Evolutionary conservation across 2,797 vertebrate genomes (phyloP).

Genomic region (Rhincodon typus): DNA sequence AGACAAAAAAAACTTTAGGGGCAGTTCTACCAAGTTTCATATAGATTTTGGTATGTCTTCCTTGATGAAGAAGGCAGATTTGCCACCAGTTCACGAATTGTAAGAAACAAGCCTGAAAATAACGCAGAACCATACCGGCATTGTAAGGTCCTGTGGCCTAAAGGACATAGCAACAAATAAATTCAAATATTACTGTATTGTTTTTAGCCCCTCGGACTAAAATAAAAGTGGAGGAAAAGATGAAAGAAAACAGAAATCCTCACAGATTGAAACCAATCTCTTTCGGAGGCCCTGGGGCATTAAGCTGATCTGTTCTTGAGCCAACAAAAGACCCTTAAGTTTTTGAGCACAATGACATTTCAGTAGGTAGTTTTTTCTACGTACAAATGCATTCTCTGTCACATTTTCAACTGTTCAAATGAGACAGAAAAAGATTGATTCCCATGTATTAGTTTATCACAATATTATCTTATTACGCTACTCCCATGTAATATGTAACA

Average conservation of each 20-base stretch:
- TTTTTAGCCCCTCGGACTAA: background rate
- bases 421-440: background rate
- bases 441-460: background rate
- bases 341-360: background rate
- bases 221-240: background rate
- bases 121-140: background rate
- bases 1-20: background rate
- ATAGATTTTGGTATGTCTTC: no score
- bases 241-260: slow-evolving; percentile 1
- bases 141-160: background rate
- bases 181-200: background rate
- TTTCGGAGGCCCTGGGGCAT: background rate
- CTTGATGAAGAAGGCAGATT: background rate
- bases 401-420: background rate
- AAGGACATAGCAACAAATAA: background rate
- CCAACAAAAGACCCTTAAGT: background rate
- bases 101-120: background rate
- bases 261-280: background rate
- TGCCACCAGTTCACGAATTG: background rate
- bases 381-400: background rate
- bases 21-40: background rate
- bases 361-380: background rate
- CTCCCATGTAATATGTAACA: background rate
- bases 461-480: background rate
- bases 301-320: background rate